Base-by-base conservation (phyloP, 2,797 vertebrate species). In the Schizopygopsis malacanthus region DNA sequence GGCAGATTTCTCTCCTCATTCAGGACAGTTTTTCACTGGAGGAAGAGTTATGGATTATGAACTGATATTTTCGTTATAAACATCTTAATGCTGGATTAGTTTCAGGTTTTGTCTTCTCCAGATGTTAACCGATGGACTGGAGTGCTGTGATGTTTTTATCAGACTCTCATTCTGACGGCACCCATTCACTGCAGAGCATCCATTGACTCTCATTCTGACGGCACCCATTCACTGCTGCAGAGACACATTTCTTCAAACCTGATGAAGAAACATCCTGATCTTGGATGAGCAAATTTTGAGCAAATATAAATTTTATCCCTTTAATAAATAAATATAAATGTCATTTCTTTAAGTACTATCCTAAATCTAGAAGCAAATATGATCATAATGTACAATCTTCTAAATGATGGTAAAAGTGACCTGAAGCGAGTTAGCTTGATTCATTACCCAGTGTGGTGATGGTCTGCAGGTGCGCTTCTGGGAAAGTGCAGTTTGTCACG, bases 391-490 rank as follows among this genome's bases (percentile, higher is more conserved):
- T n/a, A 22, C 4, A n/a, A 15, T 28, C 25, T 28, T 63, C 13
- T 13, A 2, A 28, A 15, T 6, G 25, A 6, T 28, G 2, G 6
- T 69, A 41, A 69, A 39, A 18, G 33, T 25, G 41, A 22, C 0
- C 16, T 4, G 13, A 25, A 47, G 63, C 13, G 20, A 37, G 50
- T 63, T 18, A 2, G 6, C 5, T 2, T 54, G 43, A 7, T 7
- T 8, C 28, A 11, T 67, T 95, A 99, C 98, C 98, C 90, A 99
- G 94, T 0, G 97, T 97, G 4, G 98, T 99, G 95, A 99, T 98
- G 79, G 96, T 96, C 91, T 98, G 97, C 45, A 99, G 94, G 91
- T 94, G 96, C 78, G 96, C 91, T n/a, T n/a, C 97, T 95, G 0
- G 97, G 95, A 41, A 98, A 98, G 90, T 97, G 96, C 89, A 98